Percentiles rank a stretch among this genome's conserved stretches.
These are phyloP conservation scores for Dolichallabes microphthalmus DNA, from an alignment of 2,113 vertebrate species.

Conservation along the genomic window DNA sequence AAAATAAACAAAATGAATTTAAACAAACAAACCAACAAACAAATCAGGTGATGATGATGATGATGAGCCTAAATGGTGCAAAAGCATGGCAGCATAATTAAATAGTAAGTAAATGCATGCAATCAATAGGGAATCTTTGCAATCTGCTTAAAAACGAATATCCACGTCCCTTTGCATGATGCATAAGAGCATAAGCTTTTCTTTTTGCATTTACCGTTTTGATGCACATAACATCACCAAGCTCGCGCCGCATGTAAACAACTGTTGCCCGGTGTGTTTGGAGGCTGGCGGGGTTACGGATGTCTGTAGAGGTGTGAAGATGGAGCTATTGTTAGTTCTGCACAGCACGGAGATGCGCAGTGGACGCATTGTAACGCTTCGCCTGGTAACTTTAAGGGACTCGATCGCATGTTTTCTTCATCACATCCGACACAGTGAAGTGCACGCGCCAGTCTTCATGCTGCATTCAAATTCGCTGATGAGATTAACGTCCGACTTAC, in stretches of 20 bases:
- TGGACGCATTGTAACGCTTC: neutral
- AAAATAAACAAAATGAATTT: neutral
- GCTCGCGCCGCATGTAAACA: neutral
- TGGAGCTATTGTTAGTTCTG: neutral
- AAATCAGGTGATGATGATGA: too few species aligned
- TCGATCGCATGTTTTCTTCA: neutral
- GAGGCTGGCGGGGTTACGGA: neutral
- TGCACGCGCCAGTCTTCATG: neutral
- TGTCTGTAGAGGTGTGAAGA: neutral
- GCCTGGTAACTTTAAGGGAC: slow-evolving; percentile 42
- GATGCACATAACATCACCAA: neutral
- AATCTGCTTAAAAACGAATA: neutral
- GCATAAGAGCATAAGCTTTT: neutral
- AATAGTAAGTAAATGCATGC: neutral
- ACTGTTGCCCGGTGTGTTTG: slow-evolving; percentile 1
- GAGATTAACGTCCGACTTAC: neutral
- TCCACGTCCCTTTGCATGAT: neutral
- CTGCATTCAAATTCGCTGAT: neutral
- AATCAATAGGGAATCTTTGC: neutral
- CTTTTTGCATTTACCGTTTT: neutral
- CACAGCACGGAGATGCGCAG: slow-evolving; percentile 16
- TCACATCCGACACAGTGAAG: neutral
- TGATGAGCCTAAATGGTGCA: neutral
- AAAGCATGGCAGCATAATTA: neutral
- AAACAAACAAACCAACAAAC: neutral